Base-by-base conservation (phyloP, 2,797 vertebrate species). In the Lepus townsendii region DNA sequence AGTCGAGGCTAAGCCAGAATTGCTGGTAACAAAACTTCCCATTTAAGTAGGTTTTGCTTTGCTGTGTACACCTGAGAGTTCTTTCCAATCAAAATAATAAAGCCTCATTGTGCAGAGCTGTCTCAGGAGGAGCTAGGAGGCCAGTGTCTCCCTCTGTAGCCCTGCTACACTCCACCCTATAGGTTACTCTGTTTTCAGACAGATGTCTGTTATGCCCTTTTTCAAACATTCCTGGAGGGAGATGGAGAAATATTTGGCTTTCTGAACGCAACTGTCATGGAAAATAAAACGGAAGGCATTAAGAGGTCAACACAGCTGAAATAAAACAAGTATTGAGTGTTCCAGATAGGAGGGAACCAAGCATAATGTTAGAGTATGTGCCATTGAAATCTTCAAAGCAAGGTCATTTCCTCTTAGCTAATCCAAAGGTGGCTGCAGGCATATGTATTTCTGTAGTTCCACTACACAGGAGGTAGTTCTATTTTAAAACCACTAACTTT, bases 281-380 rank as follows among this genome's bases (percentile, higher is more conserved):
- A 77, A 93, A 95, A 95, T 77, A 89, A 90, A 47, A 95, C 27
- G 84, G 26, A 96, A 95, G 94, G 76, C 86, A 96, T 91, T 78
- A 94, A 94, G 95, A 96, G 79, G 76, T 88, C 79, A 78, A 63
- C 14, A 73, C 14, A 88, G 50, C 32, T 90, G 77, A 75, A 91
- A 83, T 62, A 86, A 87, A 83, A 47, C 38, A 92, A 82, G 35
- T 26, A 60, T 2, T 47, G 42, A 16, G 60, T 32, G 38, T 6
- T 79, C 47, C 52, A 80, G 68, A 79, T 3, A 77, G 73, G 52
- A 91, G 42, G 47, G 52, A 84, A 83, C 35, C 17, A 78, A 86
- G 47, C 22, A 30, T 2, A 54, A 63, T 4, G 6, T 73, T 80
- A 82, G 63, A 84, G 54, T 35, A 5, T 3, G 12, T 73, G 73